A percentile compares a stretch with the other conserved stretches of the same genome.
phyloP scores from a whole-genome alignment of 2,797 vertebrate species.

The Hemibagrus guttatus region DNA sequence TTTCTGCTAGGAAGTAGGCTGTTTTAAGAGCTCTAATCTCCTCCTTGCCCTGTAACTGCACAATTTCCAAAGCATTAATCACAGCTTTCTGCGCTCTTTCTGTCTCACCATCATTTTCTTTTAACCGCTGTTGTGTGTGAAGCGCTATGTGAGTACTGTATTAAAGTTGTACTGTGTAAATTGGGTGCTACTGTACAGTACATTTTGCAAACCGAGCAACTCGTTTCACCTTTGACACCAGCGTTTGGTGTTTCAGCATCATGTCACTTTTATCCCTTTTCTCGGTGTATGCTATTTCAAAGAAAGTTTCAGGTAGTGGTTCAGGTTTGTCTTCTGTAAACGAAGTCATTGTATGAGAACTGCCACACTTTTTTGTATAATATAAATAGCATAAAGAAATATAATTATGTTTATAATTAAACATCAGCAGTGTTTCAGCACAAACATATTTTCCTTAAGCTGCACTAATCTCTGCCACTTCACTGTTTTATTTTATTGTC shows the following conservation, averaged over 20 bases:
- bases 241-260: background rate
- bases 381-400: background rate
- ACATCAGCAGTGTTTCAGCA: background rate
- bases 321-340: background rate
- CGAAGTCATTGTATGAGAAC: background rate
- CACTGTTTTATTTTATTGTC: background rate
- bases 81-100: background rate
- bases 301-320: background rate
- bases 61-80: background rate
- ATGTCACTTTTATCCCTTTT: background rate
- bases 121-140: background rate
- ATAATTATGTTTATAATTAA: background rate
- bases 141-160: background rate
- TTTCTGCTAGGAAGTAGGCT: background rate
- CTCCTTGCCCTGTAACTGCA: background rate
- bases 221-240: background rate
- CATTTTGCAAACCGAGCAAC: background rate
- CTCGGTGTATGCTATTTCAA: background rate
- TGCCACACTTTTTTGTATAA: background rate
- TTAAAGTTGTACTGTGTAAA: background rate
- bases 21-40: conserved; percentile 6
- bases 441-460: background rate
- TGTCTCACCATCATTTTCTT: background rate
- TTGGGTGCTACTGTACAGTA: background rate
- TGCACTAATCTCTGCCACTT: background rate